phyloP scores from a whole-genome alignment of 1,140 invertebrate species.

The Scaptomyza pallida region DNA sequence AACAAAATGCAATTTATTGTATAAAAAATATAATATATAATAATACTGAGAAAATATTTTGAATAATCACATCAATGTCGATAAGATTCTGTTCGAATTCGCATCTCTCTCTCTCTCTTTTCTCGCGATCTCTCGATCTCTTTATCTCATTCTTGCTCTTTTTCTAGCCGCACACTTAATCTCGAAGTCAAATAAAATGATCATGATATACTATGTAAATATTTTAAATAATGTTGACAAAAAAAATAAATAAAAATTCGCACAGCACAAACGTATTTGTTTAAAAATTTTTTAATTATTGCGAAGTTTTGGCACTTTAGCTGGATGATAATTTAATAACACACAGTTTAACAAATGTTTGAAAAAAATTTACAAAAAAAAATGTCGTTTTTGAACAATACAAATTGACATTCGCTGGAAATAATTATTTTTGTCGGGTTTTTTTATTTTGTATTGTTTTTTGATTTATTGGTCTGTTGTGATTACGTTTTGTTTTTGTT shows the following conservation, averaged over 20 bases:
- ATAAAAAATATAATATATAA: background rate
- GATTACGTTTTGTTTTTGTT: constrained; percentile 10
- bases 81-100: constrained; percentile 14
- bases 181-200: constrained; percentile 1
- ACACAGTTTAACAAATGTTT: constrained; percentile 53
- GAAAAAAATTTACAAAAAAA: constrained; percentile 49
- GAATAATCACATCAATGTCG: constrained; percentile 52
- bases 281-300: constrained; percentile 3
- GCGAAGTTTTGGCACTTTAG: constrained; percentile 35
- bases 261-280: constrained; percentile 19
- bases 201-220: constrained; percentile 8
- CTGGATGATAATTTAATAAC: constrained; percentile 66
- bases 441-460: constrained; percentile 1
- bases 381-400: constrained; percentile 38
- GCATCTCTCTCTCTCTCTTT: background rate
- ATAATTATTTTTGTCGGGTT: constrained; percentile 26
- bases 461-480: constrained; percentile 2
- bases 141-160: background rate
- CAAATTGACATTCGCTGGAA: constrained; percentile 33
- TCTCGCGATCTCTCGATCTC: background rate
- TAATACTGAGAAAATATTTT: constrained; percentile 6
- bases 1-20: constrained; percentile 31
- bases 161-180: constrained; percentile 7
- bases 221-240: background rate
- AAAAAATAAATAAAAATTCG: too few relatives aligned